phyloP scores from a whole-genome alignment of 2,888 invertebrate species.

The Cotesia congregata region DNA sequence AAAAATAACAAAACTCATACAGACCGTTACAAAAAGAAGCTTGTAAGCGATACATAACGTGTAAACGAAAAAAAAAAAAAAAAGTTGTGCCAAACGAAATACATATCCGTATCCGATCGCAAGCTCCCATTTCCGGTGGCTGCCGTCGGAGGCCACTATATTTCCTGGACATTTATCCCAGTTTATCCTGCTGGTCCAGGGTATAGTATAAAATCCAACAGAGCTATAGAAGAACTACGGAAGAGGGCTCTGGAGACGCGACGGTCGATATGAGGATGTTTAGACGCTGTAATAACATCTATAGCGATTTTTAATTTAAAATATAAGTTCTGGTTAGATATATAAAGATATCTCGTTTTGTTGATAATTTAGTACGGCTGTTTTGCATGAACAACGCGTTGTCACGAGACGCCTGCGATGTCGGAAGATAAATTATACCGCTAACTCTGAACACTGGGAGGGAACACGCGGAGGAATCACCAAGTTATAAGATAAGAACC shows the following conservation, averaged over 20 bases:
- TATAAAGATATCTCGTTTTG: slow-evolving; percentile 17
- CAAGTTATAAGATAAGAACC: slow-evolving; percentile 45
- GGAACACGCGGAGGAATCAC: slow-evolving; percentile 41
- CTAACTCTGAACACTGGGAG: slow-evolving; percentile 29
- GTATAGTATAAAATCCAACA: slow-evolving; percentile 38
- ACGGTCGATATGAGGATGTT: slow-evolving; percentile 38
- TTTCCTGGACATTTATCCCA: slow-evolving; percentile 75
- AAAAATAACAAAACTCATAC: slow-evolving; percentile 34
- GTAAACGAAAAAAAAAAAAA: slow-evolving; percentile 55
- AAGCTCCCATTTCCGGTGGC: slow-evolving; percentile 73
- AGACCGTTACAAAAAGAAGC: slow-evolving; percentile 24
- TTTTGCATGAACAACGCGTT: slow-evolving; percentile 63
- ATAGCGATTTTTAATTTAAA: slow-evolving; percentile 22
- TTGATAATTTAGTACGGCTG: slow-evolving; percentile 60
- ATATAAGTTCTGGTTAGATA: neutral
- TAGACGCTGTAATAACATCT: slow-evolving; percentile 39
- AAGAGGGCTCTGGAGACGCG: slow-evolving; percentile 14
- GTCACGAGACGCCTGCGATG: slow-evolving; percentile 59
- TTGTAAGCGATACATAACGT: slow-evolving; percentile 30
- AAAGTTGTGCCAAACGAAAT: slow-evolving; percentile 69
- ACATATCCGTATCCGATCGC: slow-evolving; percentile 73
- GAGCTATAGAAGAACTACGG: neutral
- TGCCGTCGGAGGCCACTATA: slow-evolving; percentile 66
- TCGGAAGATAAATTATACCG: slow-evolving; percentile 57
- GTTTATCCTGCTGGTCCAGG: slow-evolving; percentile 69